Percentiles rank a stretch among this genome's conserved stretches.
Evolutionary conservation across 2,888 invertebrate genomes (phyloP).

Genomic region (Timandra comae): DNA sequence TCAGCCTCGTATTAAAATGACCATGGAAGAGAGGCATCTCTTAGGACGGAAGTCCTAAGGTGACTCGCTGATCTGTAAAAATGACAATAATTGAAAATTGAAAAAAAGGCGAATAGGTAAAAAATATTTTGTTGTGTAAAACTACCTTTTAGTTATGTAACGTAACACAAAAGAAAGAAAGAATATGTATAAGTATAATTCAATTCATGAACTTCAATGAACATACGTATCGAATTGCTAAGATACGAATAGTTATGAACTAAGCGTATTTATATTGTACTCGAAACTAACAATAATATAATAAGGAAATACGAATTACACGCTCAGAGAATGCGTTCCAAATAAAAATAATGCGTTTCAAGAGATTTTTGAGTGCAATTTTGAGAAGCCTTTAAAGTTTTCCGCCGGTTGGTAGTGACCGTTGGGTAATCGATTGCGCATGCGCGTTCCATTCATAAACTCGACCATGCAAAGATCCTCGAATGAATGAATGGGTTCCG

Average conservation of each 20-base stretch:
- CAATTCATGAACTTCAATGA: slow-evolving; percentile 10
- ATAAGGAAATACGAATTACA: slow-evolving; percentile 53
- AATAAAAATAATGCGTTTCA: slow-evolving; percentile 12
- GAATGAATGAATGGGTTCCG: slow-evolving; percentile 18
- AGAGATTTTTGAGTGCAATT: slow-evolving; percentile 29
- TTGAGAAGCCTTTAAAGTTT: slow-evolving; percentile 46
- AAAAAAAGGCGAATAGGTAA: too few species aligned
- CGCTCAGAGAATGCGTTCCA: slow-evolving; percentile 27
- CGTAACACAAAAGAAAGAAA: not conserved
- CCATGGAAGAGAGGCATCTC: too few species aligned
- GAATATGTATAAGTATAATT: too few species aligned
- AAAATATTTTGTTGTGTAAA: too few species aligned
- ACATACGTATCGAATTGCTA: slow-evolving; percentile 36
- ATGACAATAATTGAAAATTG: too few species aligned
- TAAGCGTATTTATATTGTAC: slow-evolving; percentile 21
- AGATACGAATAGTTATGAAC: not conserved
- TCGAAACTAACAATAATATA: slow-evolving; percentile 29
- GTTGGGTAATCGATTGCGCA: slow-evolving; percentile 49
- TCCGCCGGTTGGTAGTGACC: slow-evolving; percentile 37
- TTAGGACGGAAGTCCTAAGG: too few species aligned
- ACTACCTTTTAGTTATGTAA: too few species aligned
- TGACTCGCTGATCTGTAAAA: too few species aligned
- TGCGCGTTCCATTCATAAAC: slow-evolving; percentile 42
- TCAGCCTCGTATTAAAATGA: too few species aligned
- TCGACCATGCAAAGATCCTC: slow-evolving; percentile 37